Conservation (phyloP, 2,113 vertebrate species). For the Cyanocitta stelleri region DNA sequence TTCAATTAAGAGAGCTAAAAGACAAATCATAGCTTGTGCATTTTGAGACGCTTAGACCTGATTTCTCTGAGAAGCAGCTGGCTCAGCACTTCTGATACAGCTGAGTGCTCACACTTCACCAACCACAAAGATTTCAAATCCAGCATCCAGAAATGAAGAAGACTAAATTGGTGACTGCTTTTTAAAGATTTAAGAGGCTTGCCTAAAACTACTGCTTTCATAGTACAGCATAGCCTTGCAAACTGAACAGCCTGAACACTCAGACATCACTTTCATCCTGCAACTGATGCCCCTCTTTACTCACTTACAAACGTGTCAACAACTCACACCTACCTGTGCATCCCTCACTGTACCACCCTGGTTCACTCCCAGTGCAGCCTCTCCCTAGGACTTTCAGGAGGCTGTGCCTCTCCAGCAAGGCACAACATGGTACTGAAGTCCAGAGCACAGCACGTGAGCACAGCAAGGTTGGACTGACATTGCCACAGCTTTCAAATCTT, state of each 20-base stretch:
- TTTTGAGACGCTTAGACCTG: not conserved
- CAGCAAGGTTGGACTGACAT: not conserved
- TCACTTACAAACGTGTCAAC: not conserved
- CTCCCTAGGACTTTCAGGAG: not conserved
- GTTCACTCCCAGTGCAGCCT: not conserved
- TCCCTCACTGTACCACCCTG: rapidly evolving
- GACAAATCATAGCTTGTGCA: not conserved
- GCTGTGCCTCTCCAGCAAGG: not conserved
- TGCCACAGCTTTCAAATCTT: not conserved
- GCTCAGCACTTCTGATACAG: not conserved
- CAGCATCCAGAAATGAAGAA: not conserved
- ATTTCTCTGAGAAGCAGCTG: not conserved
- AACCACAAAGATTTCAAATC: not conserved
- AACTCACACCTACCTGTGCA: not conserved
- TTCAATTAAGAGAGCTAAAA: not conserved
- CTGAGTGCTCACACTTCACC: not conserved
- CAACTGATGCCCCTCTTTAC: not conserved
- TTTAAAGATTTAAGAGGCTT: not conserved
- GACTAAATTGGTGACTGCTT: not conserved
- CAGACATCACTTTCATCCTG: not conserved
- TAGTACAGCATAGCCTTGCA: not conserved
- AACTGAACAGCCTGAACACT: not conserved
- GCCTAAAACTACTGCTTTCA: not conserved
- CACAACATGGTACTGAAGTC: not conserved
- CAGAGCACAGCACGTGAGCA: not conserved